Conservation (phyloP, 2,888 invertebrate genomes). For the Chrysina gloriosa region DNA sequence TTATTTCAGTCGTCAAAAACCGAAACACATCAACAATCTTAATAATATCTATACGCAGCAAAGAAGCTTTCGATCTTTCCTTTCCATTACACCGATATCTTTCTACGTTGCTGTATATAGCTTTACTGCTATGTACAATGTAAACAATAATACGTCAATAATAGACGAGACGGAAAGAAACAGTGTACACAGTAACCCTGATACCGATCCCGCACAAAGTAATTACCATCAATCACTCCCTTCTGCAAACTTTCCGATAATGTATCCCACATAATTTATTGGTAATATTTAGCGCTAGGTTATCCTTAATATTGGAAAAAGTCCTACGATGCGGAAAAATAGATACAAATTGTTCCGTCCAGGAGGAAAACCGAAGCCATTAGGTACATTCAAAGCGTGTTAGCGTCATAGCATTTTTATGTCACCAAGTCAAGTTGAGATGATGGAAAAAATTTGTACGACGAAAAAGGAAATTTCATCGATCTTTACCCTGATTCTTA, state of each 20-base stretch:
- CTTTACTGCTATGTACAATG: background rate
- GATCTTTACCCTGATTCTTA: no score
- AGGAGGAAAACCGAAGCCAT: background rate
- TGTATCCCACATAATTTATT: constrained; percentile 18
- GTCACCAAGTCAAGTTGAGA: no score
- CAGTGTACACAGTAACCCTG: constrained; percentile 14
- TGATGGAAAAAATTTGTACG: no score
- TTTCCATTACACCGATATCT: background rate
- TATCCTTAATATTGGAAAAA: constrained; percentile 18
- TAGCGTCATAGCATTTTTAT: background rate
- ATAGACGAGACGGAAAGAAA: background rate
- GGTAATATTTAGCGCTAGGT: constrained; percentile 7
- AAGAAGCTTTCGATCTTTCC: no score
- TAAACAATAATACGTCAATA: background rate
- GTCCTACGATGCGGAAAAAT: background rate
- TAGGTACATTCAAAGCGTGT: background rate
- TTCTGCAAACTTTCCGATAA: constrained; percentile 11
- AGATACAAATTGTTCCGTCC: background rate
- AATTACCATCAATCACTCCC: constrained; percentile 24
- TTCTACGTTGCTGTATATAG: background rate
- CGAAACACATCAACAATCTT: background rate
- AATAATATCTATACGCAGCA: no score
- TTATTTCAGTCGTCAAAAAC: background rate
- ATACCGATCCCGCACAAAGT: constrained; percentile 3
- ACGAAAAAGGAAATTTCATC: no score